A percentile compares a stretch with the other conserved stretches of the same genome.
Conservation (phyloP, 1,140 invertebrate genomes). For the Cyclina sinensis region DNA sequence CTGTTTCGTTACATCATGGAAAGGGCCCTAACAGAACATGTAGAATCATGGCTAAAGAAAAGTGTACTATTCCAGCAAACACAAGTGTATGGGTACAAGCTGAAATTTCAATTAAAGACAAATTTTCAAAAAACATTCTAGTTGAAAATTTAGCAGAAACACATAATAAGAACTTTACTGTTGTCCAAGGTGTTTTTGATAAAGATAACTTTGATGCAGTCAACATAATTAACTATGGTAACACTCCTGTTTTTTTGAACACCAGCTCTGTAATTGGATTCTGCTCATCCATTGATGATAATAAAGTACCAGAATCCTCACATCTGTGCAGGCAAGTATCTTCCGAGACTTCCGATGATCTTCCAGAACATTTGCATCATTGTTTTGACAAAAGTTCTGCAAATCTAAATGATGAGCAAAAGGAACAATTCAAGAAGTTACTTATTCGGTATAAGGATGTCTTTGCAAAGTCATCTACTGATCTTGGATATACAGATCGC, state of each 20-base stretch:
- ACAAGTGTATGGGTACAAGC: not conserved
- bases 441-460: not conserved
- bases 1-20: not conserved
- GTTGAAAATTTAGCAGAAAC: not conserved
- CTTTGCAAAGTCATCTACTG: not conserved
- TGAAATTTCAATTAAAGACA: not conserved
- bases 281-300: not conserved
- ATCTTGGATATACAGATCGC: not conserved
- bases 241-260: not conserved
- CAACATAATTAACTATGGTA: not conserved
- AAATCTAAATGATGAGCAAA: not conserved
- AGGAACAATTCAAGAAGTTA: not conserved
- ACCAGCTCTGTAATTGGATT: not conserved
- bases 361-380: not conserved
- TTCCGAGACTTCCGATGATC: not conserved
- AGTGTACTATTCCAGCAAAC: not conserved
- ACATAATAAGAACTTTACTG: conserved; percentile 1
- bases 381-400: not conserved
- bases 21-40: not conserved
- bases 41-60: not conserved
- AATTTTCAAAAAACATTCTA: not conserved
- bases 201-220: not conserved
- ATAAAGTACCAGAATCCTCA: not conserved
- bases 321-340: not conserved
- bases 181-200: not conserved